A percentile compares a stretch with the other conserved stretches of the same genome.
Evolutionary conservation across 2,797 vertebrate genomes (phyloP).

Genomic region (Ctenopoma multispine): DNA sequence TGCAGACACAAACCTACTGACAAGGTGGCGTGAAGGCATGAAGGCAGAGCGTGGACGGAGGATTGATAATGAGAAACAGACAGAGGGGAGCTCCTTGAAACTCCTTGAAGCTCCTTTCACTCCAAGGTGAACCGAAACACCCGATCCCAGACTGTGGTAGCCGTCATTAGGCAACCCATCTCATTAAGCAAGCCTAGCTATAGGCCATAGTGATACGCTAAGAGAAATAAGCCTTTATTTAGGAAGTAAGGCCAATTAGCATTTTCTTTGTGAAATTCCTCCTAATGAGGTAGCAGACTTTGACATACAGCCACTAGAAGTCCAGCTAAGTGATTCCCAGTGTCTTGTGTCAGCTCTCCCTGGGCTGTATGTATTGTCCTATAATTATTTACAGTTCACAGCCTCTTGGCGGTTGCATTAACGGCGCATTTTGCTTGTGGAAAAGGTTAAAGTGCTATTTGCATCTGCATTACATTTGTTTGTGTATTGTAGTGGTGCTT

Average conservation of each 20-base stretch:
- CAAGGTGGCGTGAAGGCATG: not conserved
- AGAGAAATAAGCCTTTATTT: slow-evolving; percentile 72
- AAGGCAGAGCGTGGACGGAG: slow-evolving; percentile 26
- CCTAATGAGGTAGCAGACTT: slow-evolving; percentile 68
- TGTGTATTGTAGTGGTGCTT: not conserved
- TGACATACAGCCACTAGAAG: slow-evolving; percentile 59
- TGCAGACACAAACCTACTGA: slow-evolving; percentile 30
- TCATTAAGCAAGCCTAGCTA: slow-evolving; percentile 67
- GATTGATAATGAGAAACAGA: slow-evolving; percentile 46
- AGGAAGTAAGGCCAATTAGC: slow-evolving; percentile 73
- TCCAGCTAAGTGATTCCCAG: slow-evolving; percentile 57
- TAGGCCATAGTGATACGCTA: slow-evolving; percentile 42
- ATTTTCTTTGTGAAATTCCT: slow-evolving; percentile 71
- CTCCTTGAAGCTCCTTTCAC: slow-evolving; percentile 22
- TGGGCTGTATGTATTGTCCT: slow-evolving; percentile 18
- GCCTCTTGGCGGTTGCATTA: slow-evolving; percentile 28
- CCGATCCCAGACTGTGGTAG: slow-evolving; percentile 48
- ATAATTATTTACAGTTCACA: slow-evolving; percentile 62
- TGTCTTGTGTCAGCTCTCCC: slow-evolving; percentile 51
- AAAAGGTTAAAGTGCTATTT: slow-evolving; percentile 40
- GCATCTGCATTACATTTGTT: slow-evolving; percentile 15
- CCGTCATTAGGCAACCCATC: slow-evolving; percentile 71
- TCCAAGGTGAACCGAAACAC: slow-evolving; percentile 58
- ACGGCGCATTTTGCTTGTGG: slow-evolving; percentile 28
- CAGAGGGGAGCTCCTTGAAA: slow-evolving; percentile 44